Evolutionary conservation across 2,797 vertebrate species (phyloP), one percentile per base, ranked within the genome.

Genomic region (Acipenser ruthenus): DNA sequence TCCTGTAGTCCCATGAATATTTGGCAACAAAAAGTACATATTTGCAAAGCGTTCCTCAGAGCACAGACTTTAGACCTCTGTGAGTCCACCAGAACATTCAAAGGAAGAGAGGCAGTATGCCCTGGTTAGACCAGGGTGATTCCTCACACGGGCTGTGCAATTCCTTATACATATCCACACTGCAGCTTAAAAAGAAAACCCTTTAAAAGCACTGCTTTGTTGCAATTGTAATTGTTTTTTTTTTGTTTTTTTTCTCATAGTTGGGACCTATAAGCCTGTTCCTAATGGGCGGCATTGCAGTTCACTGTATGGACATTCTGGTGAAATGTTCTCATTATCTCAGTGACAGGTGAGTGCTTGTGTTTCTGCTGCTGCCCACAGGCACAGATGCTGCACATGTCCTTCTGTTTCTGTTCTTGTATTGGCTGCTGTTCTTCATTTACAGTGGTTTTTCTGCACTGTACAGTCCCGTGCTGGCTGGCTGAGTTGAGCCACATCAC

Each of bases 281-380:
- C 3, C 10, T 52, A 1, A 64, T 64, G 63, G 63, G 63, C 6
- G 12, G 50, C 49, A 23, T 64, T 51, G 50, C 63, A 18, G 7
- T 64, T 3, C 63, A 64, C 37, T 64, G 63, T 51, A 64, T 64
- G 63, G 50, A 52, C 50, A 15, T 64, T 51, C 50, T 64, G 10
- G 63, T 64, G 8, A 64, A 13, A 52, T 64, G 63, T 11, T 23
- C 63, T 37, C 63, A 64, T 64, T 48, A 23, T 64, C 63, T 64
- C 18, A 49, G 63, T 64, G 50, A 9, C 8, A 64, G 53, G 63
- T 64, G 37, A 51, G 63, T 51, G 6, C 13, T 64, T 37, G 23
- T 37, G 23, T 37, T 9, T 48, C 10, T 55, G 50, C 49, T 23
- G 10, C 12, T 15, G 23, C 56, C 1, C 0, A 0, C 23, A 3